These are phyloP conservation scores for Cantharis rustica DNA, from an alignment of 2,888 invertebrate genomes.

Conservation along the genomic window DNA sequence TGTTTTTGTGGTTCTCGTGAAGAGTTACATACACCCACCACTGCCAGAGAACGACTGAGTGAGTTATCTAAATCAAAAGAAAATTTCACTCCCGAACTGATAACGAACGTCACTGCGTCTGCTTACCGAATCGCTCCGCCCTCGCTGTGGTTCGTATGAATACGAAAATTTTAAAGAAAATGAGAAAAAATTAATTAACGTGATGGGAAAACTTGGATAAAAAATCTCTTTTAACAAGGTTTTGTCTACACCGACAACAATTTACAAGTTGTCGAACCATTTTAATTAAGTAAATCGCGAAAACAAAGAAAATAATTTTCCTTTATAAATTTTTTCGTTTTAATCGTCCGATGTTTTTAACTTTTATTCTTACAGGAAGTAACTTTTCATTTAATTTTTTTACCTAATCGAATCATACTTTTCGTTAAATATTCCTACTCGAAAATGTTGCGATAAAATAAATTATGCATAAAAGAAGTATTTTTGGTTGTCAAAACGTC, in stretches of 20 bases:
- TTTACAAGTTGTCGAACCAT: conserved; percentile 15
- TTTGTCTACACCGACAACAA: conserved; percentile 6
- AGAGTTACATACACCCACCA: conserved; percentile 10
- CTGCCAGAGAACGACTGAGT: conserved; percentile 16
- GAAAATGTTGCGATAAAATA: not conserved
- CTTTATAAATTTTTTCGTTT: not conserved
- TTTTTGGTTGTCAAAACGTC: not conserved
- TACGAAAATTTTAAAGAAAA: conserved; percentile 9
- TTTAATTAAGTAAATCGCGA: conserved; percentile 18
- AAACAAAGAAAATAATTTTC: not conserved
- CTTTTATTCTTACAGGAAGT: not conserved
- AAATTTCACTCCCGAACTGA: conserved; percentile 10
- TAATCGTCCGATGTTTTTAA: not conserved
- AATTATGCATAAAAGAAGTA: not conserved
- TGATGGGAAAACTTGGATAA: conserved; percentile 26
- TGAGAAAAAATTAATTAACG: conserved; percentile 24
- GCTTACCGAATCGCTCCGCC: conserved; percentile 23
- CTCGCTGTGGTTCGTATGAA: conserved; percentile 7
- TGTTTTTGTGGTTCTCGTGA: conserved; percentile 14
- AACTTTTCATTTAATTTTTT: not conserved
- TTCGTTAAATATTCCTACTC: not conserved
- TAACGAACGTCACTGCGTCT: conserved; percentile 14
- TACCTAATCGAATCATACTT: not conserved
- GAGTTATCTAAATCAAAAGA: conserved; percentile 18
- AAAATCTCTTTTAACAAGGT: conserved; percentile 23